phyloP scores from a whole-genome alignment of 2,797 vertebrate genomes.

The Tokudaia tokunoshimensis region DNA sequence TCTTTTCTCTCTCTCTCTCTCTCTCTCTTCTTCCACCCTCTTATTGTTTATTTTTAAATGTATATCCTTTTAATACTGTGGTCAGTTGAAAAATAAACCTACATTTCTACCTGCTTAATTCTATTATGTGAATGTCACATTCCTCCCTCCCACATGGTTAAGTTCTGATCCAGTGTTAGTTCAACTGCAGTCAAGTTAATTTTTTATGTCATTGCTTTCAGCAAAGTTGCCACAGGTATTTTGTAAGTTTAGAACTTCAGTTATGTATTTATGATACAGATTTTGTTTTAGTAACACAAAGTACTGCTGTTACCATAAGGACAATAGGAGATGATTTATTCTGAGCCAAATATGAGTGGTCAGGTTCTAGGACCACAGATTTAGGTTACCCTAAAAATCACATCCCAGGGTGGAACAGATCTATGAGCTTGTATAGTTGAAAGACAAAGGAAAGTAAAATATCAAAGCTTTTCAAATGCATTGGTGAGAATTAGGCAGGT shows the following conservation, averaged over 20 bases:
- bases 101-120: neutral
- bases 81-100: neutral
- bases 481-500: neutral
- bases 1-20: no score
- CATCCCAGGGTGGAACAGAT: neutral
- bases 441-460: neutral
- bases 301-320: neutral
- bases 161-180: neutral
- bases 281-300: neutral
- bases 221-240: neutral
- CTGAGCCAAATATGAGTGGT: neutral
- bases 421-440: neutral
- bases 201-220: constrained; percentile 33
- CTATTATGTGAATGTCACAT: neutral
- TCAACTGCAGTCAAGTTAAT: neutral
- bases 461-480: neutral
- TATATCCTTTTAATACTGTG: neutral
- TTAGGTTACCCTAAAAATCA: neutral
- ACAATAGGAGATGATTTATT: neutral
- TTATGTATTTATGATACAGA: neutral
- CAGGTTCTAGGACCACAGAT: neutral
- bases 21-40: no score
- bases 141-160: neutral
- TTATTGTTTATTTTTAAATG: neutral
- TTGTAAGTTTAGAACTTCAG: constrained; percentile 9